These are phyloP conservation scores for Epinotia brunnichana DNA, from an alignment of 2,888 invertebrate species.

Conservation along the genomic window DNA sequence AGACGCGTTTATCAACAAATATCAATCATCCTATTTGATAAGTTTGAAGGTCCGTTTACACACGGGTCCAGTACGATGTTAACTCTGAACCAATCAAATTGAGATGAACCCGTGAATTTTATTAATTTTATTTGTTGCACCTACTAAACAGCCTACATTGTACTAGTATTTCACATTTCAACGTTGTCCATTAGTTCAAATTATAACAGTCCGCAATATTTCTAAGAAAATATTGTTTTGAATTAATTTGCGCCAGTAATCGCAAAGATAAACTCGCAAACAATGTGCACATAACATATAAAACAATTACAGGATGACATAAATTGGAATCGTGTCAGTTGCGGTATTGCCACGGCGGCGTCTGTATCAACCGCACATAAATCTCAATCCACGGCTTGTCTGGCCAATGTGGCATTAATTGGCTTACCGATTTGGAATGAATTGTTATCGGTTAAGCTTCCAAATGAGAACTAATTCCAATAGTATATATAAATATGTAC, in stretches of 20 bases:
- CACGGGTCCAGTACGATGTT: too few relatives aligned
- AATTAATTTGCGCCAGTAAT: background rate
- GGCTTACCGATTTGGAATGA: constrained; percentile 25
- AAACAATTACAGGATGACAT: constrained; percentile 16
- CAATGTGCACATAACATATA: background rate
- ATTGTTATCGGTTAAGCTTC: constrained; percentile 23
- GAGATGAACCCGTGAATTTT: too few relatives aligned
- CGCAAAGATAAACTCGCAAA: constrained; percentile 10
- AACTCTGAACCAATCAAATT: too few relatives aligned
- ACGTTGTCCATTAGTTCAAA: too few relatives aligned
- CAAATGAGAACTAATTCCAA: constrained; percentile 9
- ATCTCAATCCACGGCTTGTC: constrained; percentile 29
- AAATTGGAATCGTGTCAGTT: constrained; percentile 22
- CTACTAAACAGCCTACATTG: too few relatives aligned
- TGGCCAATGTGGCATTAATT: constrained; percentile 27
- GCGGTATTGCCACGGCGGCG: background rate
- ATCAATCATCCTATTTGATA: too few relatives aligned
- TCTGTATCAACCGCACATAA: constrained; percentile 25
- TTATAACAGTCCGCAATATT: too few relatives aligned
- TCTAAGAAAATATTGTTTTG: background rate
- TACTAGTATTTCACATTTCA: too few relatives aligned
- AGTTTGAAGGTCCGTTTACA: too few relatives aligned
- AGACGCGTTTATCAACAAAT: too few relatives aligned
- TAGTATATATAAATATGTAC: background rate
- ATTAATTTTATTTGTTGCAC: too few relatives aligned